phyloP scores from a whole-genome alignment of 2,113 vertebrate species.

The Lycaon pictus region DNA sequence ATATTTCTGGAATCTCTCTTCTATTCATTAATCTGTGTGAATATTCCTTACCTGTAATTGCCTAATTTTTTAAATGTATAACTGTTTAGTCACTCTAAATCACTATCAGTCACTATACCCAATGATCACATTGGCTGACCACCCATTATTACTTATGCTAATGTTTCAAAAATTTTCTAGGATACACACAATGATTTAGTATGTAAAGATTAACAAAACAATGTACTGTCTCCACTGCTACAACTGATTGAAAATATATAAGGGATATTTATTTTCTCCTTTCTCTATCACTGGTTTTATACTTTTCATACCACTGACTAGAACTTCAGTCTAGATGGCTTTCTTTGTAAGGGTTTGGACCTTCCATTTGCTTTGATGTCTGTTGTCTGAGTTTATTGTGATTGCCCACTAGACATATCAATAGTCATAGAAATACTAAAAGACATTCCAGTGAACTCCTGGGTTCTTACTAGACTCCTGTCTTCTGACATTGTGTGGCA shows the following conservation, averaged over 20 bases:
- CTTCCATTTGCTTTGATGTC: neutral
- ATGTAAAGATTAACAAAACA: neutral
- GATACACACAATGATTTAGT: neutral
- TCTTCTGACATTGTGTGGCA: neutral
- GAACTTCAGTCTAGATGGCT: neutral
- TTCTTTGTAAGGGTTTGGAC: neutral
- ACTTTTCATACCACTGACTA: neutral
- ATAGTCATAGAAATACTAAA: neutral
- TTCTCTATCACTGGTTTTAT: neutral
- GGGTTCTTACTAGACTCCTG: neutral
- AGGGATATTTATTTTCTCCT: neutral
- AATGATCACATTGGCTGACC: neutral
- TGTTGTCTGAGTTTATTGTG: neutral
- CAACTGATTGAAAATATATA: neutral
- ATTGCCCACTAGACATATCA: neutral
- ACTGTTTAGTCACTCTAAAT: neutral
- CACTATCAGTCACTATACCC: neutral
- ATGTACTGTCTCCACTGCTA: neutral
- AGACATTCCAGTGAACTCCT: neutral
- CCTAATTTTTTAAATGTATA: neutral
- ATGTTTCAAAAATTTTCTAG: neutral
- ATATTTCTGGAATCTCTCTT: neutral
- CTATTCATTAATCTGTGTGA: neutral
- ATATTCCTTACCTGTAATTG: neutral
- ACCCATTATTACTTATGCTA: neutral